Conservation (phyloP, 2,888 invertebrate genomes). For the Elmis aenea region DNA sequence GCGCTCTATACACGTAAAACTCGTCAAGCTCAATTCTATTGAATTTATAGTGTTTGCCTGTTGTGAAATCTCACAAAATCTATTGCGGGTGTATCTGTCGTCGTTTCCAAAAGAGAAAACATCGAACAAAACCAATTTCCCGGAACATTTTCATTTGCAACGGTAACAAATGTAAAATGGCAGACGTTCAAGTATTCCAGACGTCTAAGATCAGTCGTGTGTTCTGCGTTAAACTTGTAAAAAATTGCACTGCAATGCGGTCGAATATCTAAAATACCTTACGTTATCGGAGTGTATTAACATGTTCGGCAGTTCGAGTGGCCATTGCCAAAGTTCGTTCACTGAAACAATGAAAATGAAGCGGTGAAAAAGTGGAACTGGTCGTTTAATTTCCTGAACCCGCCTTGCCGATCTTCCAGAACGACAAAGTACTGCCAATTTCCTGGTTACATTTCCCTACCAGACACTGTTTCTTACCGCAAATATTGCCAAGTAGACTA, state of each 20-base stretch:
- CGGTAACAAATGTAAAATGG: slow-evolving; percentile 28
- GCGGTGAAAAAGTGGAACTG: slow-evolving; percentile 31
- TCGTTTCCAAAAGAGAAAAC: no score
- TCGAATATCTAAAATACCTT: slow-evolving; percentile 16
- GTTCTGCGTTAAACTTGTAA: slow-evolving; percentile 20
- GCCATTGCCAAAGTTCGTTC: slow-evolving; percentile 11
- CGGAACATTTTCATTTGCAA: slow-evolving; percentile 24
- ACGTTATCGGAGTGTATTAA: slow-evolving; percentile 7
- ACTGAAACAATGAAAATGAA: slow-evolving; percentile 19
- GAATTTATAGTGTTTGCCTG: no score
- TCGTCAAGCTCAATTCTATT: no score
- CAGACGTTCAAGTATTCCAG: slow-evolving; percentile 25
- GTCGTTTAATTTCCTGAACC: slow-evolving; percentile 35
- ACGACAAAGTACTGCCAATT: slow-evolving; percentile 35
- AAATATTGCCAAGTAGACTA: slow-evolving; percentile 19
- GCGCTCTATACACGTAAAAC: no score
- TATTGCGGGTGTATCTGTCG: no score
- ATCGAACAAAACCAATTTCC: no score
- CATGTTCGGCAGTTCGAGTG: slow-evolving; percentile 12
- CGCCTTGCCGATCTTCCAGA: slow-evolving; percentile 31
- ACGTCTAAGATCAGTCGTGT: slow-evolving; percentile 17
- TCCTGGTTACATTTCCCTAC: slow-evolving; percentile 35
- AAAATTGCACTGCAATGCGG: slow-evolving; percentile 26
- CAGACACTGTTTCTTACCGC: slow-evolving; percentile 23
- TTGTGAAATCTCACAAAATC: no score